Evolutionary conservation across 35 echinoderm and acorn worm species (phyloP).

Genomic region (Anneissia japonica): DNA sequence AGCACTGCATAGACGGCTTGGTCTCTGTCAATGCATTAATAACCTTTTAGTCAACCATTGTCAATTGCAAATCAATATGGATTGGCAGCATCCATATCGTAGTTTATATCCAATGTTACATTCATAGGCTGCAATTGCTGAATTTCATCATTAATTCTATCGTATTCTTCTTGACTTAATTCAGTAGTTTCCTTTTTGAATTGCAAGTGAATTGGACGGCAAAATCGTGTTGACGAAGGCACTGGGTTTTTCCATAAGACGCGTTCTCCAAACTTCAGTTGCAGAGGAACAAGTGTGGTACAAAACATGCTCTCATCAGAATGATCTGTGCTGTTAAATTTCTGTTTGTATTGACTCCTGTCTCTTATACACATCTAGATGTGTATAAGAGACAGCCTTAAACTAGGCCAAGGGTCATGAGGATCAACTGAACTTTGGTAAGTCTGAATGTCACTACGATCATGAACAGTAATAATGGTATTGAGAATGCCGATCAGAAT

Average conservation of each 20-base stretch:
- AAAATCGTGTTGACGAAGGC: slow-evolving; percentile 27
- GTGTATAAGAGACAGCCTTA: too few species aligned
- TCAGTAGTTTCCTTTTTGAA: slow-evolving; percentile 38
- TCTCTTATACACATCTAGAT: too few species aligned
- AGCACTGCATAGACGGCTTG: slow-evolving; percentile 42
- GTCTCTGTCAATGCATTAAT: slow-evolving; percentile 49
- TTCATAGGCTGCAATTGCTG: slow-evolving; percentile 18
- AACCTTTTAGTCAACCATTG: slow-evolving; percentile 56
- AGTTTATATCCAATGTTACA: slow-evolving; percentile 18
- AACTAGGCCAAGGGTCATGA: too few species aligned
- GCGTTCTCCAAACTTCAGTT: slow-evolving; percentile 14
- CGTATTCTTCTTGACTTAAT: slow-evolving; percentile 7
- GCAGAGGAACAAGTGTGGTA: slow-evolving; percentile 45
- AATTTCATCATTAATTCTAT: slow-evolving; percentile 11
- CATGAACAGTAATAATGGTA: too few species aligned
- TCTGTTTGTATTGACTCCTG: slow-evolving; percentile 46
- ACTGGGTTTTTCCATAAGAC: slow-evolving; percentile 42
- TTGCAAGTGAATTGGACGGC: slow-evolving; percentile 32
- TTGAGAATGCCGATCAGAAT: too few species aligned
- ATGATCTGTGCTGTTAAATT: slow-evolving; percentile 2
- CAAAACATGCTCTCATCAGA: slow-evolving; percentile 36
- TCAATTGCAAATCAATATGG: slow-evolving; percentile 27
- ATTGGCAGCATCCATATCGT: slow-evolving; percentile 20
- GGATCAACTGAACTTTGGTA: too few species aligned
- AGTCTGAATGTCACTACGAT: too few species aligned